Evolutionary conservation across 2,888 invertebrate genomes (phyloP).

Genomic region (Hesperia comma): DNA sequence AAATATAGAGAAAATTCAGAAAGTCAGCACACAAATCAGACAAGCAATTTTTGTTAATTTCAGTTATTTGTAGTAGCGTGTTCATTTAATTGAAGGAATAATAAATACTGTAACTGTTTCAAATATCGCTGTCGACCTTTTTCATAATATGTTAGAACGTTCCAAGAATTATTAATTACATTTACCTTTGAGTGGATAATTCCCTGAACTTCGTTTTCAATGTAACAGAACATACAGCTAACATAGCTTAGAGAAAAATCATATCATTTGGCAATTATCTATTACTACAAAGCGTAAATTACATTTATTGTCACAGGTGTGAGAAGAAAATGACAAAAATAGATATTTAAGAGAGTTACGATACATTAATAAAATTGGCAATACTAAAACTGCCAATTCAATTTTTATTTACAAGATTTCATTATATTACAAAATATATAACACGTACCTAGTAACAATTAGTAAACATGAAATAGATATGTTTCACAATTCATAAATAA

Average conservation of each 20-base stretch:
- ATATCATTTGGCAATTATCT: slow-evolving; percentile 72
- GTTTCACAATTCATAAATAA: slow-evolving; percentile 65
- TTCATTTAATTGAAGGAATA: neutral
- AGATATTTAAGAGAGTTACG: slow-evolving; percentile 49
- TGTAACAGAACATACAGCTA: slow-evolving; percentile 42
- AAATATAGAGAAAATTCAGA: neutral
- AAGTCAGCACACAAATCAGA: neutral
- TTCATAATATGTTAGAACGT: neutral
- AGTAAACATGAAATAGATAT: slow-evolving; percentile 77
- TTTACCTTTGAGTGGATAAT: neutral
- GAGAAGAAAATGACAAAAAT: slow-evolving; percentile 67
- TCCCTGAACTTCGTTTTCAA: neutral
- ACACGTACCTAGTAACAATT: slow-evolving; percentile 65
- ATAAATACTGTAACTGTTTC: no score
- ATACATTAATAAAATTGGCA: slow-evolving; percentile 44
- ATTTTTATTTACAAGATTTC: slow-evolving; percentile 61
- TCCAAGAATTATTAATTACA: neutral
- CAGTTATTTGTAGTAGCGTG: no score
- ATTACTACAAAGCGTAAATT: slow-evolving; percentile 80
- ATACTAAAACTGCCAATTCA: slow-evolving; percentile 48
- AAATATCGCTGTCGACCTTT: neutral
- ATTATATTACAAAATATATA: slow-evolving; percentile 58
- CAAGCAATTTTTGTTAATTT: no score
- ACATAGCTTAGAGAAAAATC: slow-evolving; percentile 40
- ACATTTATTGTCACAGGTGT: slow-evolving; percentile 83